phyloP scores from a whole-genome alignment of 2,888 invertebrate genomes.

The Eupeodes luniger region DNA sequence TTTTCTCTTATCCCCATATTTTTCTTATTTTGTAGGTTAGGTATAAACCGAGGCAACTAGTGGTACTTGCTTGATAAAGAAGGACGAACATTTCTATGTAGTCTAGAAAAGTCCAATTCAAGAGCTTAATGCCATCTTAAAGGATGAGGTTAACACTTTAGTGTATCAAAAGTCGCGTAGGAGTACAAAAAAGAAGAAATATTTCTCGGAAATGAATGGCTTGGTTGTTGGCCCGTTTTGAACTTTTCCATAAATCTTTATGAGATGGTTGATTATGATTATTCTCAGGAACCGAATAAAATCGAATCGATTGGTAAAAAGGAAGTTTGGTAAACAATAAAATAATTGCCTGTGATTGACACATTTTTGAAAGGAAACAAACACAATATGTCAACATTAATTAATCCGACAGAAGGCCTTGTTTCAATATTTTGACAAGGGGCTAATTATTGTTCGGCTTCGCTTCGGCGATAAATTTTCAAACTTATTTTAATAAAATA shows the following conservation, averaged over 20 bases:
- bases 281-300: background rate
- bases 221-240: background rate
- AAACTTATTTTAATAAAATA: conserved; percentile 12
- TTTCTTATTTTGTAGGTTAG: background rate
- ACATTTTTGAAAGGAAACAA: background rate
- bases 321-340: conserved; percentile 21
- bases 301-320: background rate
- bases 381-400: conserved; percentile 27
- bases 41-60: conserved; percentile 46
- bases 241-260: background rate
- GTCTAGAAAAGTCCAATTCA: conserved; percentile 18
- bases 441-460: conserved; percentile 7
- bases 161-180: background rate
- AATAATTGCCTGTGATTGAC: conserved; percentile 28
- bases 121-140: conserved; percentile 35
- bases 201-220: background rate
- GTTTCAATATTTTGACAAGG: conserved; percentile 28
- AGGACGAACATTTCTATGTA: conserved; percentile 23
- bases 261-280: background rate
- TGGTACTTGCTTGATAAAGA: background rate
- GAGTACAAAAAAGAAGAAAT: background rate
- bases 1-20: background rate
- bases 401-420: conserved; percentile 2
- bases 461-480: background rate
- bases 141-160: background rate